phyloP scores from a whole-genome alignment of 2,888 invertebrate species.

The Acanthosepion lycidas region DNA sequence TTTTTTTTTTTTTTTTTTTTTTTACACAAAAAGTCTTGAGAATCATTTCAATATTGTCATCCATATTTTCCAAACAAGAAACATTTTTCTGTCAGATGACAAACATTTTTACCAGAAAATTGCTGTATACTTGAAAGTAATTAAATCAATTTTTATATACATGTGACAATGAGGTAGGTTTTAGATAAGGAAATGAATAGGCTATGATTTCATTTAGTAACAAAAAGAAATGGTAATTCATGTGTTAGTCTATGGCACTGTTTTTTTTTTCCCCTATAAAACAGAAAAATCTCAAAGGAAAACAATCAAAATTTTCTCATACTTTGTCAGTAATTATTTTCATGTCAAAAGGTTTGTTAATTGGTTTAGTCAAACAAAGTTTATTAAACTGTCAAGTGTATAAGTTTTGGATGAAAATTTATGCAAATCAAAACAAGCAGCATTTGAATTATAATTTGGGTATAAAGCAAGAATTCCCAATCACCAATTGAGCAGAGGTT shows the following conservation, averaged over 20 bases:
- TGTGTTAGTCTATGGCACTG: not conserved
- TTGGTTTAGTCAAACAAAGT: not conserved
- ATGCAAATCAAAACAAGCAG: not conserved
- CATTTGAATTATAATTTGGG: not conserved
- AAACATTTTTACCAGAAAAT: too few species aligned
- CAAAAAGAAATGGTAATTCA: too few species aligned
- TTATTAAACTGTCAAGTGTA: not conserved
- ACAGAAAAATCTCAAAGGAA: not conserved
- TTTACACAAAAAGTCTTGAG: too few species aligned
- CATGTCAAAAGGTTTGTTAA: not conserved
- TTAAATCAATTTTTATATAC: too few species aligned
- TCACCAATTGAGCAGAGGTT: not conserved
- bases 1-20: too few species aligned
- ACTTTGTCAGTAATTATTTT: not conserved
- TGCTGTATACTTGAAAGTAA: too few species aligned
- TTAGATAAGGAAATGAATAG: not conserved
- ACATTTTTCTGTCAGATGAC: too few species aligned
- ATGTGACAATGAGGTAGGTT: not conserved
- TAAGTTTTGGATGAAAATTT: not conserved
- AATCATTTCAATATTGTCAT: too few species aligned
- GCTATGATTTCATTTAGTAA: not conserved
- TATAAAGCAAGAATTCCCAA: not conserved
- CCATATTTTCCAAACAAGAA: too few species aligned
- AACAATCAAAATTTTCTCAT: not conserved
- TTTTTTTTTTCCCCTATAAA: not conserved